These are phyloP conservation scores for Phasia obesa DNA, from an alignment of 2,888 invertebrate species.

Conservation along the genomic window DNA sequence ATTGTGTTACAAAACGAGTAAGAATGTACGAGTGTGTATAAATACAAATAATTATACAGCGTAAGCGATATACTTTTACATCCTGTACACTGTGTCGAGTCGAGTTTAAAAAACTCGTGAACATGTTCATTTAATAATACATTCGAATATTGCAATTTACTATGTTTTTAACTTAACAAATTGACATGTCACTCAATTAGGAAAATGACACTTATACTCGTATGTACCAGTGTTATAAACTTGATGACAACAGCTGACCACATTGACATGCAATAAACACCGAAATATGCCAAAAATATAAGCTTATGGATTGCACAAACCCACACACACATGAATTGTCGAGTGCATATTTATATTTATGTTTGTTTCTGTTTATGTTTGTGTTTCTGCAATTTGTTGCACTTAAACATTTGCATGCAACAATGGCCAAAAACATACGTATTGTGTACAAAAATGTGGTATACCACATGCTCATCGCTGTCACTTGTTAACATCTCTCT, in stretches of 20 bases:
- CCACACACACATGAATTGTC: background rate
- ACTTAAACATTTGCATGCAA: slow-evolving; percentile 26
- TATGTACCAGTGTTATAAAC: slow-evolving; percentile 52
- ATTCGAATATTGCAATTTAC: slow-evolving; percentile 52
- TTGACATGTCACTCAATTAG: slow-evolving; percentile 71
- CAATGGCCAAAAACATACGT: slow-evolving; percentile 56
- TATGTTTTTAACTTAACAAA: slow-evolving; percentile 60
- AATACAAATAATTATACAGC: no score
- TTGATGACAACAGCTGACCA: slow-evolving; percentile 67
- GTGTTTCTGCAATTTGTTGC: slow-evolving; percentile 23
- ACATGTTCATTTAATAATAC: slow-evolving; percentile 44
- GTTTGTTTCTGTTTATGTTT: background rate
- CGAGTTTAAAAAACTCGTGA: no score
- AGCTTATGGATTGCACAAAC: background rate
- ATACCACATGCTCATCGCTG: slow-evolving; percentile 69
- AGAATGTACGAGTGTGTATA: no score
- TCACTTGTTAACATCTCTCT: slow-evolving; percentile 65
- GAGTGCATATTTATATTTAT: background rate
- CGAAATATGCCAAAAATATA: slow-evolving; percentile 53
- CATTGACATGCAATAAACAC: slow-evolving; percentile 67
- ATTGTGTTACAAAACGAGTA: no score
- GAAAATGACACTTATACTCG: slow-evolving; percentile 61
- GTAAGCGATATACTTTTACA: no score
- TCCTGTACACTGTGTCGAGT: no score
- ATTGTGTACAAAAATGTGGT: slow-evolving; percentile 70